These are phyloP conservation scores for Sclerodermus sp. DNA, from an alignment of 2,888 invertebrate genomes.

Conservation along the genomic window DNA sequence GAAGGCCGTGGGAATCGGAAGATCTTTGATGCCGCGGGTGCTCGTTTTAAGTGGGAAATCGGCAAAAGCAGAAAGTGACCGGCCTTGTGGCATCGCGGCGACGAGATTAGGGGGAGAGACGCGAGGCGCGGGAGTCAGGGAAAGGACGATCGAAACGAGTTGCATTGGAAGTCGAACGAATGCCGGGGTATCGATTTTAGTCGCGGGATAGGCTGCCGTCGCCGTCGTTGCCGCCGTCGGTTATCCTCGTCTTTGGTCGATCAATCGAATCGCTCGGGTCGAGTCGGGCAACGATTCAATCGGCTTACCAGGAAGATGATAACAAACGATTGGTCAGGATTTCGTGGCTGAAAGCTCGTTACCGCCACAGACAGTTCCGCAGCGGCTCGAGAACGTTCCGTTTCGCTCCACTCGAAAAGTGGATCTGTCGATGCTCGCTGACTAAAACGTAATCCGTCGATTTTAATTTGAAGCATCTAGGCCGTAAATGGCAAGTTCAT, in stretches of 20 bases:
- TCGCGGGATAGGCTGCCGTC: background rate
- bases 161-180: no score
- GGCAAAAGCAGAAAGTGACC: no score
- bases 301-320: background rate
- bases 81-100: no score
- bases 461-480: conserved; percentile 27
- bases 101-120: no score
- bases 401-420: conserved; percentile 6
- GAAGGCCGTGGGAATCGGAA: no score
- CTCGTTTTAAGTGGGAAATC: no score
- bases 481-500: conserved; percentile 7
- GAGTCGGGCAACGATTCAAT: background rate
- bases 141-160: no score
- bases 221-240: no score
- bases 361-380: background rate
- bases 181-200: background rate
- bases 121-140: no score
- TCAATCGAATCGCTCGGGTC: background rate
- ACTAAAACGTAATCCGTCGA: conserved; percentile 14
- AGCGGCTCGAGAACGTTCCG: background rate
- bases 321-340: conserved; percentile 6
- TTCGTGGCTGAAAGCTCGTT: conserved; percentile 11
- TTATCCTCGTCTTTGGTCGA: background rate
- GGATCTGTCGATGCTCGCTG: conserved; percentile 4
- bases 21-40: no score